phyloP scores from a whole-genome alignment of 2,113 vertebrate genomes.

The Eidolon helvum region DNA sequence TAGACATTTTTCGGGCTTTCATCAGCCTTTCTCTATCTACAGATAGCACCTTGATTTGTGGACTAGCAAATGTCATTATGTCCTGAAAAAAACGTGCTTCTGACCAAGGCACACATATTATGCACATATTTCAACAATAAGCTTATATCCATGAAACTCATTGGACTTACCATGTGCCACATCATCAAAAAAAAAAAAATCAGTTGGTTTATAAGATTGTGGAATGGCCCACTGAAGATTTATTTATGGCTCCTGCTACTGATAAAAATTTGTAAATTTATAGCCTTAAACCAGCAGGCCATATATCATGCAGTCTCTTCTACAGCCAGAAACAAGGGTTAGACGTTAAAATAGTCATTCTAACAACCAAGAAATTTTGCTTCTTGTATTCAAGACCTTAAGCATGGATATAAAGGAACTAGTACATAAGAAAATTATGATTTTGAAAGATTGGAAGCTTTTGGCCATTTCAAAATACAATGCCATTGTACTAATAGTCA shows the following conservation, averaged over 20 bases:
- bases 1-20: background rate
- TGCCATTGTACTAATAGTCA: background rate
- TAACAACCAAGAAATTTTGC: background rate
- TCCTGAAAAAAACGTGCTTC: background rate
- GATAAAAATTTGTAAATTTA: background rate
- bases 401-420: background rate
- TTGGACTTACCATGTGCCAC: background rate
- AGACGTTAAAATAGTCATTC: background rate
- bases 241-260: background rate
- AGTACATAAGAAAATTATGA: background rate
- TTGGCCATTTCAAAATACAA: background rate
- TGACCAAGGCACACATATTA: background rate
- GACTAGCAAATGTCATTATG: background rate
- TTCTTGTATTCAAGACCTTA: background rate
- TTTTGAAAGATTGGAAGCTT: background rate
- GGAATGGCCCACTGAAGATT: background rate
- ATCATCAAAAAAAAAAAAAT: background rate
- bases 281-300: background rate
- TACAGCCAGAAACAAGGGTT: background rate
- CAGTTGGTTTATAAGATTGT: background rate
- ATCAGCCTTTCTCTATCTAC: background rate
- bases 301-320: background rate
- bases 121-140: background rate
- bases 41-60: background rate
- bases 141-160: background rate